Conservation (phyloP, 2,797 vertebrate species). For the Cuniculus paca region DNA sequence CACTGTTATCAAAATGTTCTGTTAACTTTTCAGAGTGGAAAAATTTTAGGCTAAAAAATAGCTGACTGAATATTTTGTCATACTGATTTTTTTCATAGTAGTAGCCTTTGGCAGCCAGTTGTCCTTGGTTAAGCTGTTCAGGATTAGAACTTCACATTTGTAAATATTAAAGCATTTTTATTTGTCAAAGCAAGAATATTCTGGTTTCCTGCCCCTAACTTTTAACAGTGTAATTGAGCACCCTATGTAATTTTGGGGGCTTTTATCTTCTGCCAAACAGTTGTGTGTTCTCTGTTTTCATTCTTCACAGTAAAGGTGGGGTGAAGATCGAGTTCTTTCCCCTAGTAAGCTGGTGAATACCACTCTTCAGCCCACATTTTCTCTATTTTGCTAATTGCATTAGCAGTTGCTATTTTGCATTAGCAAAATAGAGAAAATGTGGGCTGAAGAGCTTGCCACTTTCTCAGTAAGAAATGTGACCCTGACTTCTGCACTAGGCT, state of each 20-base stretch:
- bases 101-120: background rate
- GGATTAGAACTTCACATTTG: background rate
- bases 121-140: conserved; percentile 22
- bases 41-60: conserved; percentile 32
- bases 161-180: conserved; percentile 38
- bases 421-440: conserved; percentile 3
- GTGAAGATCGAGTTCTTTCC: background rate
- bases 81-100: background rate
- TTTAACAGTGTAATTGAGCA: background rate
- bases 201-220: background rate
- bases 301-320: conserved; percentile 34
- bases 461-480: background rate
- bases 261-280: conserved; percentile 7
- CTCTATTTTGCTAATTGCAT: too few relatives aligned
- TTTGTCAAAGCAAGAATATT: conserved; percentile 53
- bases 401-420: too few relatives aligned
- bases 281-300: conserved; percentile 53
- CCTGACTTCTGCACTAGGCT: background rate
- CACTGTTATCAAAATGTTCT: conserved; percentile 54
- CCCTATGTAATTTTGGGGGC: background rate
- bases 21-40: conserved; percentile 62
- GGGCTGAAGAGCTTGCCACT: conserved; percentile 32
- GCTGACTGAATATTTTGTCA: conserved; percentile 23
- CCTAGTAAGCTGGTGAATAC: background rate
- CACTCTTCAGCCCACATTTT: too few relatives aligned